Conservation (phyloP, 2,888 invertebrate species). For the Ophraella communa region DNA sequence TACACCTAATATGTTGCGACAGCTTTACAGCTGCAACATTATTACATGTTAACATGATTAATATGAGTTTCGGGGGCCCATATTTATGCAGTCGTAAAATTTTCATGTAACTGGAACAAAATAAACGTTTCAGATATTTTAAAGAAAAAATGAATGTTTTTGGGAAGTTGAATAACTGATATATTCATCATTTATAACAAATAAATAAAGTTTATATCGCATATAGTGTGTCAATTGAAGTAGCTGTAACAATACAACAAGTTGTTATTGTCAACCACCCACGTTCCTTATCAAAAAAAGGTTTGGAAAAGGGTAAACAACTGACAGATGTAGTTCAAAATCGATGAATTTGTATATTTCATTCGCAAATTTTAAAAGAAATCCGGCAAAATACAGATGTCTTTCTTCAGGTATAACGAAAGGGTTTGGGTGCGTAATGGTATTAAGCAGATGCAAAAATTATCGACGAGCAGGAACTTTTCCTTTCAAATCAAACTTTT, state of each 20-base stretch:
- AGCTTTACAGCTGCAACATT: conserved; percentile 26
- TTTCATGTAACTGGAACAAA: not conserved
- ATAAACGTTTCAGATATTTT: not conserved
- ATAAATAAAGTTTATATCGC: too few species aligned
- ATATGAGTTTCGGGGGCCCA: not conserved
- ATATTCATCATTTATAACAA: too few species aligned
- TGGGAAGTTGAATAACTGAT: too few species aligned
- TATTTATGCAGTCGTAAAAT: not conserved
- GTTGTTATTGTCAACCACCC: conserved; percentile 46
- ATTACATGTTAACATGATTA: conserved; percentile 19
- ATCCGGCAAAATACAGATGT: conserved; percentile 52
- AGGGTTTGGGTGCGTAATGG: conserved; percentile 34
- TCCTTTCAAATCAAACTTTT: conserved; percentile 34
- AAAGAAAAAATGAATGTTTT: too few species aligned
- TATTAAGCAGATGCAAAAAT: conserved; percentile 47
- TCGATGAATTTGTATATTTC: conserved; percentile 40
- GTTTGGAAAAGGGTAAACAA: conserved; percentile 45
- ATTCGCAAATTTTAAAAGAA: conserved; percentile 50
- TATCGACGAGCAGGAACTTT: conserved; percentile 35
- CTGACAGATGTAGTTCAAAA: conserved; percentile 43
- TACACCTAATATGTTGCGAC: conserved; percentile 28
- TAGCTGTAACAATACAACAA: conserved; percentile 34
- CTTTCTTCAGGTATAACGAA: conserved; percentile 45
- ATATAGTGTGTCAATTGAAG: conserved; percentile 17
- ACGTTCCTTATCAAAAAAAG: conserved; percentile 47